phyloP scores from a whole-genome alignment of 2,888 invertebrate genomes.

The Synergus gifuensis region DNA sequence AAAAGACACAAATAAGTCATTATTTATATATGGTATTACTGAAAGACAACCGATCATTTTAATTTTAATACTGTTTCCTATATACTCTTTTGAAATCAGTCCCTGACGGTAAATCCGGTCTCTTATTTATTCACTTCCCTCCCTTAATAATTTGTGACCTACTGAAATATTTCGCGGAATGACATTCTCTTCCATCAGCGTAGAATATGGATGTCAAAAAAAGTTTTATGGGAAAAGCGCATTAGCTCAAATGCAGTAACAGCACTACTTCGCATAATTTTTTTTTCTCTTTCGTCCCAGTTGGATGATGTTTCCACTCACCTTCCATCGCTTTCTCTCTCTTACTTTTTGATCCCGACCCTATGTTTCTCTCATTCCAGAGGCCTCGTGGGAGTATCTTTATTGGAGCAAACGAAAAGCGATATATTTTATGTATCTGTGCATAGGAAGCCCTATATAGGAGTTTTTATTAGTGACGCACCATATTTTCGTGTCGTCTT shows the following conservation, averaged over 20 bases:
- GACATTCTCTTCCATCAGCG: constrained; percentile 4
- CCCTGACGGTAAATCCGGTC: background rate
- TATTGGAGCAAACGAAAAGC: constrained; percentile 12
- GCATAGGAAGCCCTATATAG: background rate
- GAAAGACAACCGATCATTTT: background rate
- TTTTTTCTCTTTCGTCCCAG: background rate
- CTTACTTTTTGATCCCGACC: background rate
- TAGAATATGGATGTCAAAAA: background rate
- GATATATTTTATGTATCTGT: constrained; percentile 15
- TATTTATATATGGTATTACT: background rate
- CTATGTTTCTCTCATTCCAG: background rate
- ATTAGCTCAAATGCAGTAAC: background rate
- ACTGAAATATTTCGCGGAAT: background rate
- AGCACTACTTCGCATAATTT: background rate
- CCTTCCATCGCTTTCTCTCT: background rate
- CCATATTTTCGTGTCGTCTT: background rate
- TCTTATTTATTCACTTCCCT: background rate
- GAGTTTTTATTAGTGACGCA: constrained; percentile 8
- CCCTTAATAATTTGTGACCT: background rate
- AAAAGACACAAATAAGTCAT: no score
- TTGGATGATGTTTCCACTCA: constrained; percentile 10
- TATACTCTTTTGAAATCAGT: background rate
- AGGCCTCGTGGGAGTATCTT: background rate
- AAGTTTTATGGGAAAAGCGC: background rate
- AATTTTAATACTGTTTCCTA: background rate